A percentile compares a stretch with the other conserved stretches of the same genome.
phyloP scores from a whole-genome alignment of 2,888 invertebrate species.

The Eupithecia vulgata region DNA sequence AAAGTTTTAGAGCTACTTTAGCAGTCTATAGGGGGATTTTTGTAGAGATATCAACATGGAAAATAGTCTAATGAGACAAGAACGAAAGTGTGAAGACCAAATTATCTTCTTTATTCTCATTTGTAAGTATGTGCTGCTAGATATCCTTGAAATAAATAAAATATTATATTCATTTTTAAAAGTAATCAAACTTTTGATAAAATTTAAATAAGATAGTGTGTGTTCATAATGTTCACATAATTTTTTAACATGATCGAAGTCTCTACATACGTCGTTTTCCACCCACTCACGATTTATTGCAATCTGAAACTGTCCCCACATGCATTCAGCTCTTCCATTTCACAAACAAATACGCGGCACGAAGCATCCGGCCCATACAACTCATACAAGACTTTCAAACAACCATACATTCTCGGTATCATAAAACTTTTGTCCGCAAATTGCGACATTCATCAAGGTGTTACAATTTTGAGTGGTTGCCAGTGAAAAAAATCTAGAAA shows the following conservation, averaged over 20 bases:
- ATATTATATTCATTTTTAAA: too few species aligned
- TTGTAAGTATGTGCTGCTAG: not conserved
- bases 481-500: not conserved
- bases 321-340: constrained; percentile 64
- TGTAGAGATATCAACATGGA: not conserved
- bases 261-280: constrained; percentile 58
- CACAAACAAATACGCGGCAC: constrained; percentile 67
- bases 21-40: not conserved
- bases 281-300: constrained; percentile 79
- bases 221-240: not conserved
- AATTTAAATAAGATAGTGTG: not conserved
- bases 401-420: constrained; percentile 49
- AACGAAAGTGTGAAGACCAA: not conserved
- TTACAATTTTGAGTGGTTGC: constrained; percentile 39
- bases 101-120: not conserved
- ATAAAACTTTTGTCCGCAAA: constrained; percentile 51
- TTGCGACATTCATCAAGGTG: constrained; percentile 48
- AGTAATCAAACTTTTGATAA: too few species aligned
- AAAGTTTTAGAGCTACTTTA: not conserved
- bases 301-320: constrained; percentile 78
- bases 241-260: constrained; percentile 11
- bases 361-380: constrained; percentile 72
- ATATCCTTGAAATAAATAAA: too few species aligned
- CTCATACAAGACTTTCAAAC: constrained; percentile 56
- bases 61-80: not conserved